Evolutionary conservation across 2,888 invertebrate genomes (phyloP).

Genomic region (Aporophyla lueneburgensis): DNA sequence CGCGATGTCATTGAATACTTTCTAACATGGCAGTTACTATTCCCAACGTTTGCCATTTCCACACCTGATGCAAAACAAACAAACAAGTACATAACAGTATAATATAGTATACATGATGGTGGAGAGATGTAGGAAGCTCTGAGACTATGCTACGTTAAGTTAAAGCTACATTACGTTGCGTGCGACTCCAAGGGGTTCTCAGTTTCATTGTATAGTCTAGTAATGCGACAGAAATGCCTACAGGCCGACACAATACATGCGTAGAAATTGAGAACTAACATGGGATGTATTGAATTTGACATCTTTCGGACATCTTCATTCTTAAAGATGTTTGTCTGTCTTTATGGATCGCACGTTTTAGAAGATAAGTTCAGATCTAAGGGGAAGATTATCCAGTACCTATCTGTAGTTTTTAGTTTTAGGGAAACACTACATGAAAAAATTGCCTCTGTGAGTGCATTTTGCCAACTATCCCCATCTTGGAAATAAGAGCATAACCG

Average conservation of each 20-base stretch:
- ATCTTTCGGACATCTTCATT: background rate
- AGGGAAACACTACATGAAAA: background rate
- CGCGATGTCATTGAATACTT: background rate
- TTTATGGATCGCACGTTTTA: background rate
- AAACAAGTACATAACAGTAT: conserved; percentile 11
- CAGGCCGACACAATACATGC: background rate
- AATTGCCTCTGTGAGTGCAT: background rate
- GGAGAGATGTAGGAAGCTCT: conserved; percentile 51
- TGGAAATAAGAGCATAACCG: background rate
- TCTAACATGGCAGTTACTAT: background rate
- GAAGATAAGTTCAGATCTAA: background rate
- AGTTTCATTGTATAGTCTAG: conserved; percentile 55
- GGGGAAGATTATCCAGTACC: background rate
- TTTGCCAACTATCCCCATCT: background rate
- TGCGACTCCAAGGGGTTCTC: conserved; percentile 58
- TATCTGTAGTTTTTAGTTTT: background rate
- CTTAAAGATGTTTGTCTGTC: too few species aligned
- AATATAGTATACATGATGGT: conserved; percentile 31
- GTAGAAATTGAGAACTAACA: background rate
- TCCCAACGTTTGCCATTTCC: background rate
- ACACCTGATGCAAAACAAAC: background rate
- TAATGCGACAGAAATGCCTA: conserved; percentile 13
- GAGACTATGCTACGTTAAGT: conserved; percentile 57
- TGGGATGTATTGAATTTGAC: background rate
- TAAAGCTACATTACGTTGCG: conserved; percentile 66